Conservation (phyloP, 2,888 invertebrate species). For the Latrodectus hesperus region DNA sequence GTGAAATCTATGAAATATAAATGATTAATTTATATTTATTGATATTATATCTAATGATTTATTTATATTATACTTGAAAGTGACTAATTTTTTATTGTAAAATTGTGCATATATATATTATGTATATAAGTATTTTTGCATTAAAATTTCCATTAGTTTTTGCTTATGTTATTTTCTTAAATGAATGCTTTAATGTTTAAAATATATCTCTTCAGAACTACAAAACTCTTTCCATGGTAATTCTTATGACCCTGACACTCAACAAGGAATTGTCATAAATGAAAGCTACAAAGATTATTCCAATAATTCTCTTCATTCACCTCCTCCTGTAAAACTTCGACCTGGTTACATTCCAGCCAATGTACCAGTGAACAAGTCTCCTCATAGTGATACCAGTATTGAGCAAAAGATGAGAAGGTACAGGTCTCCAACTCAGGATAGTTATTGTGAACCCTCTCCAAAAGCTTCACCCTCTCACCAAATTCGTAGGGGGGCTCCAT, state of each 20-base stretch:
- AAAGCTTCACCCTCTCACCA: not conserved
- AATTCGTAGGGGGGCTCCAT: constrained; percentile 17
- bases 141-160: too few species aligned
- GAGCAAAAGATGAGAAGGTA: not conserved
- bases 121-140: too few species aligned
- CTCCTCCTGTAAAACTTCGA: constrained; percentile 16
- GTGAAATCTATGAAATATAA: too few species aligned
- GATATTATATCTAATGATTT: too few species aligned
- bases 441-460: constrained; percentile 19
- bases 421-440: not conserved
- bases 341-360: constrained; percentile 49
- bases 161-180: not conserved
- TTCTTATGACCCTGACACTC: not conserved
- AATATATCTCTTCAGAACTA: constrained; percentile 23
- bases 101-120: too few species aligned
- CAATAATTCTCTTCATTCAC: constrained; percentile 11
- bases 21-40: too few species aligned
- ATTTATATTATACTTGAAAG: too few species aligned
- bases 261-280: constrained; percentile 28
- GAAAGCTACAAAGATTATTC: constrained; percentile 31
- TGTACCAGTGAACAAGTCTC: constrained; percentile 24
- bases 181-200: not conserved
- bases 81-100: too few species aligned
- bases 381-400: not conserved
- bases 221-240: not conserved